Base-by-base conservation (phyloP, 2,113 vertebrate genomes). In the Alosa alosa region DNA sequence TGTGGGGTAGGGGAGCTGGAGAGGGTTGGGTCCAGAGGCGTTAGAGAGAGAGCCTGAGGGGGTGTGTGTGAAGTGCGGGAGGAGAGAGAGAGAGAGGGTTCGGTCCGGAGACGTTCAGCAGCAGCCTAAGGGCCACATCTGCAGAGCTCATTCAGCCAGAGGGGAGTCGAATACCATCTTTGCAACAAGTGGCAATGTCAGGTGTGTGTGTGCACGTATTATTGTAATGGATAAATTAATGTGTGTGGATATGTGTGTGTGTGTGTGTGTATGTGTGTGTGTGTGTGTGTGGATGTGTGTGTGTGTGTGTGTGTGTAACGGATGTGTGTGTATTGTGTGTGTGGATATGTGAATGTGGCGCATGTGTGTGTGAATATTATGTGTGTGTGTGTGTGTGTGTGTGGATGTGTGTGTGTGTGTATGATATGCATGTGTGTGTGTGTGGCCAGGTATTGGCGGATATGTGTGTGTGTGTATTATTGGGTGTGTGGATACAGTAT, bases 141-240 rank as follows among this genome's bases (percentile, higher is more conserved):
- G 90, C 84, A 89, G 86, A 92, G 85, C 91, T 92, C 89, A 91
- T 92, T 93, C 90, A 92, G 60, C 86, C 84, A 13, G 46, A 89
- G 81, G n/a, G n/a, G n/a, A n/a, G n/a, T n/a, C n/a, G n/a, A n/a
- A n/a, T n/a, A n/a, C n/a, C n/a, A n/a, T n/a, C n/a, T n/a, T n/a
- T n/a, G n/a, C n/a, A n/a, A n/a, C n/a, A n/a, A n/a, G n/a, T n/a
- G n/a, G n/a, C n/a, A n/a, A n/a, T n/a, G n/a, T n/a, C n/a, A n/a
- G n/a, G n/a, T 57, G 55, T 60, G 22, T 22, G 22, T 18, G 17
- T 22, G 22, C n/a, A n/a, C n/a, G n/a, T n/a, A n/a, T n/a, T n/a
- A n/a, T n/a, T n/a, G n/a, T n/a, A n/a, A n/a, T n/a, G n/a, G n/a
- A n/a, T n/a, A n/a, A n/a, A n/a, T n/a, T n/a, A n/a, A n/a, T 15